Base-by-base conservation (phyloP, 2,113 vertebrate genomes). In the Prionailurus bengalensis region DNA sequence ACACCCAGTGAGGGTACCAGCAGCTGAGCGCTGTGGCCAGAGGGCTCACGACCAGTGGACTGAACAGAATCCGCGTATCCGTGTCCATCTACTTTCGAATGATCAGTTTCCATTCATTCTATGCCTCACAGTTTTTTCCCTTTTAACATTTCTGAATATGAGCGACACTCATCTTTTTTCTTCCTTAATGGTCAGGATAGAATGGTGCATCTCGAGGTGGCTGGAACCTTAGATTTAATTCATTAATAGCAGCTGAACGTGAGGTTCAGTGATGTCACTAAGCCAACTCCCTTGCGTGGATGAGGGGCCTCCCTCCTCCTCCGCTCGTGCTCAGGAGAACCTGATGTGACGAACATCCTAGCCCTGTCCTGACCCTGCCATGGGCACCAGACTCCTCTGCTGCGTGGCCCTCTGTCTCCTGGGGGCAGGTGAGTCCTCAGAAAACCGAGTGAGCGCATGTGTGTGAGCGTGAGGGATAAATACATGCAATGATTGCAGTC, bases 1-100 rank as follows among this genome's bases (percentile, higher is more conserved):
- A 36, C 12, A 31, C 1, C 4, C 3, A 2, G 23, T 2, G 9
- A 2, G 27, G 80, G 3, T 5, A 0, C 1, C 0, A 17, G 16
- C 21, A 14, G 7, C 51, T 11, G 5, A 61, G 15, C 2, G 7
- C 39, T 23, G 7, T 6, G 10, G 25, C 7, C 14, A 5, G 25
- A 48, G 29, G 12, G 33, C 3, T 2, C 5, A 3, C 25, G 39
- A 27, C 8, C 25, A 65, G 53, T 1, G 4, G 5, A 15, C 14
- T 27, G 51, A 21, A 21, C 45, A 39, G 61, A 48, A 36, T 23
- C 6, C 4, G 0, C 1, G 3, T 15, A 9, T 16, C 21, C 39
- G 39, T 1, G 19, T 25, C 66, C 79, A 63, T 11, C 12, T 19
- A 25, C 25, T 42, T 53, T 39, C 14, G 2, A 53, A 15, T n/a